Base-by-base conservation (phyloP, 2,797 vertebrate genomes). In the Zenarchopterus dispar region DNA sequence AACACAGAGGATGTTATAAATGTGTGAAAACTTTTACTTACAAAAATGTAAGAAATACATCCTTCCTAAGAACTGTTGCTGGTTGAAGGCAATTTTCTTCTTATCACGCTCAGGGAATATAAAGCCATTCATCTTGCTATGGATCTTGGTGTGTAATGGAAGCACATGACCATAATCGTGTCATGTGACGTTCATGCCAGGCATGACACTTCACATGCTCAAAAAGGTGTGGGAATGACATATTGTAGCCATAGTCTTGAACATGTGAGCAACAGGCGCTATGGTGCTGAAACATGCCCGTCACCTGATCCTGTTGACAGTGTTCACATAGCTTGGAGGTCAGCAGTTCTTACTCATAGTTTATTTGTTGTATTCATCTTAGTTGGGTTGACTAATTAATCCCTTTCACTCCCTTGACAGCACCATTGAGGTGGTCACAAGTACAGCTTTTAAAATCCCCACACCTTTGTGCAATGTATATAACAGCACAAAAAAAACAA, bases 221-320 rank as follows among this genome's bases (percentile, higher is more conserved):
- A 8, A 43, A 2, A 61, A 49, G 17, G 8, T 33, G 50, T 31
- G 54, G 49, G 71, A 64, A 46, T 36, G 13, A 24, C 8, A 2
- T 44, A 57, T 43, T 21, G 19, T 49, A 47, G 43, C 42, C 42
- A 26, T 26, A 33, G 18, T 48, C 16, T 43, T 44, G 48, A 47
- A 47, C 26, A 53, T 6, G 18, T 28, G 42, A 65, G 51, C 58
- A 43, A 50, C 36, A n/a, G 5, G 33, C 26, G 48, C 10, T 0
- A 2, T 74, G 59, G 62, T 60, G 18, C 3, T 22, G 24, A 52
- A 43, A 19, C 57, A 51, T 47, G 19, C n/a, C 36, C 39, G 61
- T 73, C 77, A 47, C 65, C 73, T 74, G 67, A 70, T 47, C 58
- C 62, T 69, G 61, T 75, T 81, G 62, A 74, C 70, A 31, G 54